Percentiles rank a stretch among this genome's conserved stretches.
phyloP scores from a whole-genome alignment of 2,888 invertebrate species.

The Podabrus alpinus region DNA sequence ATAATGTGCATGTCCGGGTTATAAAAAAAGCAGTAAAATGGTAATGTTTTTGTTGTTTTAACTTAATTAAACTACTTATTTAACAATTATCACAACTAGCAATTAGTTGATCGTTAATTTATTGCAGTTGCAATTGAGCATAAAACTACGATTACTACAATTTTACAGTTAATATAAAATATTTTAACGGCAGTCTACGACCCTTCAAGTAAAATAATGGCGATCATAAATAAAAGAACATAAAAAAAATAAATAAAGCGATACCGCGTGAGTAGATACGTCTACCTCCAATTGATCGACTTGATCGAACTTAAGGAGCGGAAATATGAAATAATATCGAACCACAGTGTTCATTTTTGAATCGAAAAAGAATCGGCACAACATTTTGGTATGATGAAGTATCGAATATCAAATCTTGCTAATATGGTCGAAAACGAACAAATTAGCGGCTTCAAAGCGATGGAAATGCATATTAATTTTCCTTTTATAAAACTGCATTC shows the following conservation, averaged over 20 bases:
- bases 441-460: too few species aligned
- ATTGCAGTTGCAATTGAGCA: background rate
- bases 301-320: background rate
- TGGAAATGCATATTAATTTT: too few species aligned
- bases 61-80: background rate
- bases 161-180: background rate
- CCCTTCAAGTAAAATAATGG: background rate
- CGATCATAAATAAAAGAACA: background rate
- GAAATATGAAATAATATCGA: background rate
- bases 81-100: background rate
- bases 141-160: background rate
- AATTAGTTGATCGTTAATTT: background rate
- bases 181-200: background rate
- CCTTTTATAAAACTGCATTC: too few species aligned
- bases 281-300: background rate
- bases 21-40: too few species aligned
- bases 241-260: background rate
- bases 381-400: too few species aligned
- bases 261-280: background rate
- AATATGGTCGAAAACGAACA: too few species aligned
- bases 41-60: background rate
- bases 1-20: background rate
- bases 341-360: background rate
- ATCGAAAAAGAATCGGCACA: background rate
- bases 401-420: too few species aligned